Percentiles rank a stretch among this genome's conserved stretches.
Conservation (phyloP, 2,888 invertebrate species). For the Troides helena region DNA sequence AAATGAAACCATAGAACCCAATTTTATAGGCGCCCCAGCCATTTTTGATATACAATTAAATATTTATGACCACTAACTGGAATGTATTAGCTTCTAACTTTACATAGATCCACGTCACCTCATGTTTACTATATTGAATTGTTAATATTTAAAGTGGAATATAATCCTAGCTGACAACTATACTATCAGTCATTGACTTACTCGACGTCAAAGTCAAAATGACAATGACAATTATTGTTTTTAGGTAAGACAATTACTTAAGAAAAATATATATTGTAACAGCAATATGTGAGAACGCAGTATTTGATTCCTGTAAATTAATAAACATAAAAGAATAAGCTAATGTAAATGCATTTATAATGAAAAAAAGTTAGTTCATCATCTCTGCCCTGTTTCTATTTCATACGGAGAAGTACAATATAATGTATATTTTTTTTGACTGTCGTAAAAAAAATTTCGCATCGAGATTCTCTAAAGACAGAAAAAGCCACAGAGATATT, state of each 20-base stretch:
- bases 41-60: slow-evolving; percentile 47
- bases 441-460: no score
- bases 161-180: slow-evolving; percentile 29
- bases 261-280: neutral
- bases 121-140: slow-evolving; percentile 49
- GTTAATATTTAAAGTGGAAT: slow-evolving; percentile 41
- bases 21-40: slow-evolving; percentile 66
- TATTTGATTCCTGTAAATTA: no score
- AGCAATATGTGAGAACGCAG: no score
- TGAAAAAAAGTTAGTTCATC: no score
- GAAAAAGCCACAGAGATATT: no score
- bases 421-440: no score
- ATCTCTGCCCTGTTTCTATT: no score
- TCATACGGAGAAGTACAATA: no score
- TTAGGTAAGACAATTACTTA: neutral
- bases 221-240: slow-evolving; percentile 9
- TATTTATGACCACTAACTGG: slow-evolving; percentile 46
- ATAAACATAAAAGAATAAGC: no score
- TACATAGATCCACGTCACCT: slow-evolving; percentile 61
- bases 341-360: no score
- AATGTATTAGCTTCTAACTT: slow-evolving; percentile 55
- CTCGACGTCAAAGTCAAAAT: slow-evolving; percentile 28
- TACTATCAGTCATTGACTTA: slow-evolving; percentile 33
- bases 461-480: no score
- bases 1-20: slow-evolving; percentile 65